Evolutionary conservation across 2,797 vertebrate genomes (phyloP), one percentile per base, ranked within the genome.

Genomic region (Pterois miles): DNA sequence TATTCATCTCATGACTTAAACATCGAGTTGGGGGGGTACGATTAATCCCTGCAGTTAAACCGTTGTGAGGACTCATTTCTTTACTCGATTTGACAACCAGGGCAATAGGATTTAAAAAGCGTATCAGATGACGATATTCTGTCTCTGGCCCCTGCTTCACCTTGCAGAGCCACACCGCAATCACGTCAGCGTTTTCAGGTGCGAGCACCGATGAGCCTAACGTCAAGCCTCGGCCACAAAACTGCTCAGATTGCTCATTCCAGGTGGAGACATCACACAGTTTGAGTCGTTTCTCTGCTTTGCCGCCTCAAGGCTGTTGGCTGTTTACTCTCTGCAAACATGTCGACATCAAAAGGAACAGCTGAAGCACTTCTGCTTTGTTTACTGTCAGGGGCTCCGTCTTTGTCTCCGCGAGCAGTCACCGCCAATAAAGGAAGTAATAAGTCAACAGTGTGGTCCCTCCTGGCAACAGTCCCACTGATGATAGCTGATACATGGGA

Each of bases 1-100:
- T 64, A 75, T 83, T 91, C 83, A 87, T 86, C 88, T 89, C 91
- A 85, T 90, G 86, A 90, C 79, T 90, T 88, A 65, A 88, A 88
- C 73, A 81, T 80, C 2, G 58, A 79, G 73, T 82, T 70, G 22
- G 63, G 53, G 65, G 74, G 54, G 43, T 40, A 62, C 27, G 34
- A 83, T 86, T 91, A 91, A 92, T 90, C 86, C 86, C 89, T 65
- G 67, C 57, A 70, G 85, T 81, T 91, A 83, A 91, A 88, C 80
- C 80, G 2, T 59, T 36, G 73, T 88, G 89, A 92, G 59, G 83
- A 84, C 87, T 90, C 63, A 84, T 91, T 93, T 91, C 90, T 87
- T 90, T 66, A 92, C 66, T 29, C 23, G 66, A 76, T 81, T 69
- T 85, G 92, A 93, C 92, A 94, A 78, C 87, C 89, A 58, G 71